These are phyloP conservation scores for Trogon melanurus DNA, from an alignment of 2,113 vertebrate genomes.

Conservation along the genomic window DNA sequence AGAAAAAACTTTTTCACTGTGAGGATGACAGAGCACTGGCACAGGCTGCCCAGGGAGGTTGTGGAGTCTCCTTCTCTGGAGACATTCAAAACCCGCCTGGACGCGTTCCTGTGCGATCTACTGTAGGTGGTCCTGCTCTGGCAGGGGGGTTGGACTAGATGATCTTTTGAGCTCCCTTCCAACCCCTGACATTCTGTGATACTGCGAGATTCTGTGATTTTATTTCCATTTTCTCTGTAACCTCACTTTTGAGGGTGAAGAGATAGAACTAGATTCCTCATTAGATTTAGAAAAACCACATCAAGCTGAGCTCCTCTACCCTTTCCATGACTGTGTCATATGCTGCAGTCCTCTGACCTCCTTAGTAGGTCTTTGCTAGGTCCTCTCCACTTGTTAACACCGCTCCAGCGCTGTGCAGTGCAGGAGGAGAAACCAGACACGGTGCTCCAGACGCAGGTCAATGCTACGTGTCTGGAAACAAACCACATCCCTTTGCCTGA, in stretches of 20 bases:
- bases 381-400: not conserved
- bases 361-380: not conserved
- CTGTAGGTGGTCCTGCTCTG: too few relatives aligned
- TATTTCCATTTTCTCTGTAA: not conserved
- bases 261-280: not conserved
- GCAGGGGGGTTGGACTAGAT: too few relatives aligned
- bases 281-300: not conserved
- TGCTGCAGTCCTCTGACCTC: not conserved
- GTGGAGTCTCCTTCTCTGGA: too few relatives aligned
- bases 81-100: too few relatives aligned
- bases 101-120: too few relatives aligned
- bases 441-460: not conserved
- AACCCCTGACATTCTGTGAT: too few relatives aligned
- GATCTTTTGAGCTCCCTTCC: too few relatives aligned
- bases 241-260: not conserved
- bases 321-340: accelerated
- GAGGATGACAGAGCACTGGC: too few relatives aligned
- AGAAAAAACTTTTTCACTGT: too few relatives aligned
- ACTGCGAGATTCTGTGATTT: not conserved
- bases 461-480: not conserved
- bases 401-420: not conserved
- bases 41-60: too few relatives aligned
- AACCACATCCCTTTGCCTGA: not conserved
- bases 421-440: not conserved
- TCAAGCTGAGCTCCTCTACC: not conserved